Base-by-base conservation (phyloP, 2,797 vertebrate species). In the Rhynchotus rufescens region DNA sequence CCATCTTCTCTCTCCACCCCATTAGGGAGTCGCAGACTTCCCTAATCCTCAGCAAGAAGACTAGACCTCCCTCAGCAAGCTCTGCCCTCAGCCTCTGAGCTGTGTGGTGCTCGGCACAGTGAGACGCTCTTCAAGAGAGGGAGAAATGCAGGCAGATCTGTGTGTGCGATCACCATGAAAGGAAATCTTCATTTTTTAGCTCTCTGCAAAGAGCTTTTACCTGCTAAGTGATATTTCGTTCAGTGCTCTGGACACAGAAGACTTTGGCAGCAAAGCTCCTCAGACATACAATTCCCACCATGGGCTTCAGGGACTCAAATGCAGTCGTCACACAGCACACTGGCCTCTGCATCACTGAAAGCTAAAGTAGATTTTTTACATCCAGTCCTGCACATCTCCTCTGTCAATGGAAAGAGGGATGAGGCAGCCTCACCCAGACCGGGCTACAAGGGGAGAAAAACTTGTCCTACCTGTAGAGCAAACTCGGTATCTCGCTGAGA, bases 281-380 rank as follows among this genome's bases (percentile, higher is more conserved):
- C 52, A 54, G 21, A 40, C 4, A 6, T 3, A 6, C 0, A 20
- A 6, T 28, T 10, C 21, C 52, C 6, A 40, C 13, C 2, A 15
- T 9, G 79, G 47, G 59, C 25, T 56, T 20, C 40, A 8, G 10
- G 2, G 25, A 5, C 65, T 34, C 4, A 1, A 10, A 36, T 2
- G 13, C 17, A 3, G 21, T 4, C 22, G 17, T 62, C 28, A 5
- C 6, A 12, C 0, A 2, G 30, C 73, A 32, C 38, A 2, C 3
- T 3, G 57, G 34, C 54, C 40, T 22, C 47, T 44, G 9, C 3
- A 11, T 38, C 19, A 20, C 15, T 3, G 21, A 45, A n/a, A n/a
- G 8, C 22, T 34, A 10, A 15, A 64, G 19, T 0, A 26, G 47
- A 21, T 17, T 21, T 13, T 5, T 6, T 12, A 47, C 49, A 49